Base-by-base conservation (phyloP, 2,797 vertebrate genomes). In the Poecilia gillii region DNA sequence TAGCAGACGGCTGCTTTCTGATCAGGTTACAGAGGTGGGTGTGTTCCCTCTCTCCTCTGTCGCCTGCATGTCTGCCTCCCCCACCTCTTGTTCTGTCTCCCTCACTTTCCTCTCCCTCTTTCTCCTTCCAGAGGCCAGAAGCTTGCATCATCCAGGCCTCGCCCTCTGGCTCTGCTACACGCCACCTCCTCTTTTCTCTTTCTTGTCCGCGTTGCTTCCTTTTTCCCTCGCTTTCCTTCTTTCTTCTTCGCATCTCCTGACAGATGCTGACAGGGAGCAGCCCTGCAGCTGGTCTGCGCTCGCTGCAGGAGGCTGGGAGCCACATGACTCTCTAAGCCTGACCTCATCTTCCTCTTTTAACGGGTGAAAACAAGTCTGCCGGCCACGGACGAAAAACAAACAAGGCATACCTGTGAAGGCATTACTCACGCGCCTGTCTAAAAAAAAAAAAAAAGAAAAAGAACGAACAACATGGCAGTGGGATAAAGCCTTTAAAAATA, bases 11-110 rank as follows among this genome's bases (percentile, higher is more conserved):
- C 89, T 92, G 93, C 90, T 89, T 92, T 93, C 81, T 93, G 94
- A 95, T 96, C 95, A 93, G 92, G 93, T 95, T 96, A 95, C 95
- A 94, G 87, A 91, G 94, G 94, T 94, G 95, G 95, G 95, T 94
- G 95, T 96, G 95, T 94, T 91, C 87, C 92, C 77, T 87, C 92
- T 92, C 93, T 94, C 90, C 87, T 90, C 93, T 95, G 94, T 94
- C 93, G 95, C 94, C 95, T 94, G 91, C 83, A 90, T 95, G 95
- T 96, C 95, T 95, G 93, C 93, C 89, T 94, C 91, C 90, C 86
- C 88, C 51, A 33, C 51, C 91, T 91, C 91, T 91, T 88, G 76
- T 84, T 88, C 85, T 85, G 81, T 87, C 89, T 91, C 85, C 86
- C 86, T 84, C 31, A 45, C 85, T 84, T 88, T 89, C 86, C 85